Conservation (phyloP, 2,888 invertebrate species). For the Pristionchus entomophagus region DNA sequence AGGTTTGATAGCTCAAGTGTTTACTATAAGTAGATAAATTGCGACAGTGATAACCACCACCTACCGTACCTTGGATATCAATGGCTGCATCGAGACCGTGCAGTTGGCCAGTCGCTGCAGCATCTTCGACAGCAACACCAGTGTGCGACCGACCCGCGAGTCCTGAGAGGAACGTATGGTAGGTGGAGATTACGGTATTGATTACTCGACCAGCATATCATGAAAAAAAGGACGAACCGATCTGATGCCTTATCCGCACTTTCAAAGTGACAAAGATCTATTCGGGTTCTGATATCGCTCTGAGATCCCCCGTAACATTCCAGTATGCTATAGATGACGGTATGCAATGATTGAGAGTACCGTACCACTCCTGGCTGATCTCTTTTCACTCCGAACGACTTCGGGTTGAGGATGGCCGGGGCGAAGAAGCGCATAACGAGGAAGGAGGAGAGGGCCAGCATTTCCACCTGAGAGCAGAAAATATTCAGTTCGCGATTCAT, state of each 20-base stretch:
- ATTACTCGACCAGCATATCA: background rate
- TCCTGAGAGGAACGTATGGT: slow-evolving; percentile 59
- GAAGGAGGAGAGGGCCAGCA: slow-evolving; percentile 73
- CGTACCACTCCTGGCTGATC: slow-evolving; percentile 65
- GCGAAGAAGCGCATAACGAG: slow-evolving; percentile 75
- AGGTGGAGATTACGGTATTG: background rate
- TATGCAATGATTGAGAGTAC: too few relatives aligned
- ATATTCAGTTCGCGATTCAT: background rate
- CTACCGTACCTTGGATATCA: slow-evolving; percentile 58
- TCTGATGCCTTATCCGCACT: too few relatives aligned
- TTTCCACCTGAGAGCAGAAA: slow-evolving; percentile 55
- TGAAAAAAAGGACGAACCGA: too few relatives aligned
- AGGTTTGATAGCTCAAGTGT: too few relatives aligned
- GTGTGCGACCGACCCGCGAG: slow-evolving; percentile 68
- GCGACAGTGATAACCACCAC: too few relatives aligned
- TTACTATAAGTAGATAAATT: too few relatives aligned
- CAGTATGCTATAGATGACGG: too few relatives aligned
- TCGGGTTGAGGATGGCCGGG: slow-evolving; percentile 74
- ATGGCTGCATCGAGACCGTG: slow-evolving; percentile 68
- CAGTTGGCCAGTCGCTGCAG: slow-evolving; percentile 73
- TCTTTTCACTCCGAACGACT: slow-evolving; percentile 69
- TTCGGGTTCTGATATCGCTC: too few relatives aligned
- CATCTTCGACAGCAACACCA: slow-evolving; percentile 74
- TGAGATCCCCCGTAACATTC: too few relatives aligned
- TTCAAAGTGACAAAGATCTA: too few relatives aligned